phyloP scores from a whole-genome alignment of 2,113 vertebrate species.

The Nothocercus julius region DNA sequence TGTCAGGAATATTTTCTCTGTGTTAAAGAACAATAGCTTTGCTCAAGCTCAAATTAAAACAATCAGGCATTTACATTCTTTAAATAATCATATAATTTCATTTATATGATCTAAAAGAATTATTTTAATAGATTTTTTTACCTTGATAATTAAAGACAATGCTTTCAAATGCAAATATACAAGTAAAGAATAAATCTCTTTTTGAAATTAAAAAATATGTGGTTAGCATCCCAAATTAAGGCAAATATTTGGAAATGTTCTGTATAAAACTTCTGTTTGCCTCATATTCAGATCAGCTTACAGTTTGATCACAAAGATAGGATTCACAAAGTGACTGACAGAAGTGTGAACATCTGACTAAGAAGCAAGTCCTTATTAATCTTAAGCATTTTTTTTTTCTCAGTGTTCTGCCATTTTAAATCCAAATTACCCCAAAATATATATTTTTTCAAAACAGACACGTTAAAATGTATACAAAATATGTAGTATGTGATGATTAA shows the following conservation, averaged over 20 bases:
- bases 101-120: not conserved
- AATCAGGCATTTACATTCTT: not conserved
- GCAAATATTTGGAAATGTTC: not conserved
- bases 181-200: not conserved
- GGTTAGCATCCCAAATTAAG: not conserved
- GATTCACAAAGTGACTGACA: not conserved
- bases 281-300: not conserved
- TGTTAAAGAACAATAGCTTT: not conserved
- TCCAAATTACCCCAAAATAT: not conserved
- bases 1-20: not conserved
- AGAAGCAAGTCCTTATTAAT: not conserved
- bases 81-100: not conserved
- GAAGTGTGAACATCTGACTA: not conserved
- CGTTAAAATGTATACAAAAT: not conserved
- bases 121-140: not conserved
- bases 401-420: not conserved
- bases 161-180: not conserved
- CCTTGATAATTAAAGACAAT: not conserved
- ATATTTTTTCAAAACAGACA: not conserved
- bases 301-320: not conserved
- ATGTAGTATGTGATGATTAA: not conserved
- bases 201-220: not conserved
- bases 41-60: not conserved
- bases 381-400: not conserved
- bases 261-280: fast-evolving